Evolutionary conservation across 2,888 invertebrate species (phyloP).

Genomic region (Theretra japonica): DNA sequence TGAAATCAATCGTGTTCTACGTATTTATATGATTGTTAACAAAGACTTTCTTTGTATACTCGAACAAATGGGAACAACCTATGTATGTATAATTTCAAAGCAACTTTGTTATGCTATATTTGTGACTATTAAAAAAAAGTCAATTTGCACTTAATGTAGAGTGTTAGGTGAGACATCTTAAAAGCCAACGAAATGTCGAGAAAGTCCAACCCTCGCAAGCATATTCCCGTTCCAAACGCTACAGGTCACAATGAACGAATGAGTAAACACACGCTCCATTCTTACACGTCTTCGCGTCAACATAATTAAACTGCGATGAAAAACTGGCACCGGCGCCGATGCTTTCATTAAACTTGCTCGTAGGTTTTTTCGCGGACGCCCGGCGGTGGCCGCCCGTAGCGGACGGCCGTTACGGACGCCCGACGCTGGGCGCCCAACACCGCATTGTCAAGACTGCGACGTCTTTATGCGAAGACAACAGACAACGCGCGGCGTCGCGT

Average conservation of each 20-base stretch:
- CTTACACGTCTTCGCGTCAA: constrained; percentile 8
- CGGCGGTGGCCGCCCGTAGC: background rate
- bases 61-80: too few species aligned
- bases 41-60: too few species aligned
- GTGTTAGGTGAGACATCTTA: too few species aligned
- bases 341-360: constrained; percentile 30
- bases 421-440: constrained; percentile 1
- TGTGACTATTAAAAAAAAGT: too few species aligned
- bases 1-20: too few species aligned
- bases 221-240: too few species aligned
- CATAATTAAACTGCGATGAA: constrained; percentile 24
- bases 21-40: too few species aligned
- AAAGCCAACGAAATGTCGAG: too few species aligned
- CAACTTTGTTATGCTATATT: too few species aligned
- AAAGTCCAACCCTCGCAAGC: too few species aligned
- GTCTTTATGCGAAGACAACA: constrained; percentile 46
- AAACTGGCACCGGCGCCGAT: constrained; percentile 25
- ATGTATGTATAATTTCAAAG: too few species aligned
- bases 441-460: constrained; percentile 44
- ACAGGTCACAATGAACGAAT: background rate
- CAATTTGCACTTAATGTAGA: too few species aligned
- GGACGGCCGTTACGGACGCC: background rate
- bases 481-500: constrained; percentile 31
- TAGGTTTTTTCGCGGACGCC: constrained; percentile 29
- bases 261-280: background rate